A percentile compares a stretch with the other conserved stretches of the same genome.
Evolutionary conservation across 2,797 vertebrate genomes (phyloP).

Genomic region (Poeciliopsis turneri): DNA sequence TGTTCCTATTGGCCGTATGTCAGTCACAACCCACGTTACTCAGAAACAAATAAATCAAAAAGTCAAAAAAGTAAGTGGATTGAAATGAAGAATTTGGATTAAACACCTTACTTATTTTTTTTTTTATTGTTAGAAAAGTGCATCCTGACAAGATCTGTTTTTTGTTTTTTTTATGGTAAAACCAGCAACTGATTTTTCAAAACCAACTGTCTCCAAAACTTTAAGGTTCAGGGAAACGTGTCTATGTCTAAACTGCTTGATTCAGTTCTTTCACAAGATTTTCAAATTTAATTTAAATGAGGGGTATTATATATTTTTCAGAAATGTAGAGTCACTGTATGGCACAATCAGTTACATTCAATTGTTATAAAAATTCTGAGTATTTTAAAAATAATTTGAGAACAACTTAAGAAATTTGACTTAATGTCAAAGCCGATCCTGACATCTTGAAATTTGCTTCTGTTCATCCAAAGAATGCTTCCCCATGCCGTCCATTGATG

Average conservation of each 20-base stretch:
- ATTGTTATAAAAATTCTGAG: no score
- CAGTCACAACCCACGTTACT: background rate
- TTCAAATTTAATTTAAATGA: background rate
- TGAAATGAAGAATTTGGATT: background rate
- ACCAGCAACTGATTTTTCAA: background rate
- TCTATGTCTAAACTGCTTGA: background rate
- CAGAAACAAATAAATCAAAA: background rate
- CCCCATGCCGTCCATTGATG: no score
- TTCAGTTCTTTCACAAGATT: background rate
- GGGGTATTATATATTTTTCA: no score
- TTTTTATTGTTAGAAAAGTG: background rate
- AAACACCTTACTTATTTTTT: background rate
- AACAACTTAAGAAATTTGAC: no score
- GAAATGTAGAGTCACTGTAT: no score
- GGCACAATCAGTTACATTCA: no score
- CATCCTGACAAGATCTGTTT: background rate
- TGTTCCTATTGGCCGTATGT: background rate
- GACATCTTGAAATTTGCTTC: no score
- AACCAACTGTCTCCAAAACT: background rate
- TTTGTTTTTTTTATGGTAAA: no score
- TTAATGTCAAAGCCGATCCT: no score
- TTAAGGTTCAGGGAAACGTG: background rate
- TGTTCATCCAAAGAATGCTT: no score
- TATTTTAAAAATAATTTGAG: no score
- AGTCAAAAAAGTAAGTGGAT: background rate